Base-by-base conservation (phyloP, 1,140 invertebrate genomes). In the Zaprionus gabonicus region DNA sequence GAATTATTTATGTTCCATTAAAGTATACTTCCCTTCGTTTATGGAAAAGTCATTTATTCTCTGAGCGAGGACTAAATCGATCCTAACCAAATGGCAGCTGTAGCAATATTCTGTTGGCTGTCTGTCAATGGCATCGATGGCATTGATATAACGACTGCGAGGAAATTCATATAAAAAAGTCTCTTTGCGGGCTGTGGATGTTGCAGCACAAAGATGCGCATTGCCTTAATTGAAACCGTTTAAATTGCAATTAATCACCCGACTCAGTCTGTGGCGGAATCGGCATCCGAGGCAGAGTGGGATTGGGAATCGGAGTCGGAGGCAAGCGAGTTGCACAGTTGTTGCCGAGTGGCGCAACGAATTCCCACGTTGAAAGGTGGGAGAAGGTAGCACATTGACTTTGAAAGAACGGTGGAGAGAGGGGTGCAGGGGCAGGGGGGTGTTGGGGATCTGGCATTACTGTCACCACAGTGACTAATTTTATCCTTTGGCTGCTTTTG, bases 211-310 rank as follows among this genome's bases (percentile, higher is more conserved):
- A 84, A 82, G 84, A 88, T 88, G 85, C 85, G 85, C 85, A 90
- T 76, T 90, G 85, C 79, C 82, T 90, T 91, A 91, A 91, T 91
- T 91, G 87, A 91, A 91, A 91, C 84, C 88, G 84, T 91, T 91
- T 91, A 91, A 91, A 91, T 85, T 90, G 84, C 88, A 86, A 91
- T 91, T 91, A 91, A 91, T 91, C 88, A 91, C 79, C 55, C 60
- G 79, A 59, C 27, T 23, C 64, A 28, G 53, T 27, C 23, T 57
- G 53, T 57, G 46, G 46, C 71, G 53, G 74, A 75, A 64, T 71
- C 78, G 63, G 80, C 25, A 64, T 51, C 46, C 51, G 70, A 38
- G 23, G 25, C 20, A 23, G 56, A 58, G 38, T 34, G 20, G 41
- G 68, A 75, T 64, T 65, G 66, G 66, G 76, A 36, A 72, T 51